Conservation (phyloP, 2,888 invertebrate genomes). For the Tenthredo amoena region DNA sequence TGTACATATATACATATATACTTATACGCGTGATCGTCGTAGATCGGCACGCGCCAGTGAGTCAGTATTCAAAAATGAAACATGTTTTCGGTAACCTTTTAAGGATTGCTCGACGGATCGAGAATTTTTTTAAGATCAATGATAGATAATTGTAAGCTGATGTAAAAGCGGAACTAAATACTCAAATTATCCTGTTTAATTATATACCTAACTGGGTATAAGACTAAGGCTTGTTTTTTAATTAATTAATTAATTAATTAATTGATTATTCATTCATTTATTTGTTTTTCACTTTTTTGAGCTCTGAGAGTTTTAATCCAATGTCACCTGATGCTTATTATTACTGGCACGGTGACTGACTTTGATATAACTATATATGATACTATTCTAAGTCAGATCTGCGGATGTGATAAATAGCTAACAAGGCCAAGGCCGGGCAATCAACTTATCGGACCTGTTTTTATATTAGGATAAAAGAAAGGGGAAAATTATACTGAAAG, state of each 20-base stretch:
- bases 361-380: not conserved
- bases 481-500: not conserved
- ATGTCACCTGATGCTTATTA: constrained; percentile 12
- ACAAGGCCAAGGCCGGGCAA: constrained; percentile 45
- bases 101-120: constrained; percentile 26
- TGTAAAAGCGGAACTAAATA: not conserved
- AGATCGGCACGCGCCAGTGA: constrained; percentile 47
- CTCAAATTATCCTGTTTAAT: not conserved
- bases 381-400: constrained; percentile 3
- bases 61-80: constrained; percentile 51
- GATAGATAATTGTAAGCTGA: not conserved
- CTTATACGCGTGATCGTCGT: not conserved
- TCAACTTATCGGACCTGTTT: constrained; percentile 36
- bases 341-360: not conserved
- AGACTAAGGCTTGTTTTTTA: not conserved
- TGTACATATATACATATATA: not conserved
- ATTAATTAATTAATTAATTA: not conserved
- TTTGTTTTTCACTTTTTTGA: not conserved
- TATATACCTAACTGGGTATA: not conserved
- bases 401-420: constrained; percentile 36
- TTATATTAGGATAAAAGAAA: not conserved
- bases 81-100: constrained; percentile 50
- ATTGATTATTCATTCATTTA: not conserved
- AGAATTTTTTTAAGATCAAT: not conserved
- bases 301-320: not conserved